Conservation (phyloP, 2,888 invertebrate species). For the Diarsia mendica region DNA sequence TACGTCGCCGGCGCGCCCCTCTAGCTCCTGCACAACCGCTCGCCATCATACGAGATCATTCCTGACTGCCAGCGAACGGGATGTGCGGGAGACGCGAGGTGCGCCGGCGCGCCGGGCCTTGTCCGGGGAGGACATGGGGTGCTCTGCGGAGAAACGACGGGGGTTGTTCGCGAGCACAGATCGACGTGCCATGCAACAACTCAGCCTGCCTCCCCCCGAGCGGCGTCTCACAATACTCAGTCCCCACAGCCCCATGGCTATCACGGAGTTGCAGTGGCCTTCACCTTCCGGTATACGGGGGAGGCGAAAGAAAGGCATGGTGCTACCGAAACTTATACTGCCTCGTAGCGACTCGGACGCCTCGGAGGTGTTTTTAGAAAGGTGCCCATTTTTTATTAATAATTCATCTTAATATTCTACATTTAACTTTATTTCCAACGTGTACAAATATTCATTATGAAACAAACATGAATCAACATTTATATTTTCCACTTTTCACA, state of each 20-base stretch:
- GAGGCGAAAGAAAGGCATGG: conserved; percentile 93
- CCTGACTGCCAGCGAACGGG: conserved; percentile 92
- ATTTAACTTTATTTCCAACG: neutral
- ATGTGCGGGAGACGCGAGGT: conserved; percentile 92
- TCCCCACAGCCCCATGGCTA: conserved; percentile 94
- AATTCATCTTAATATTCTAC: conserved; percentile 33
- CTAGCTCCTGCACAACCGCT: conserved; percentile 87
- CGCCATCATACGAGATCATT: conserved; percentile 91
- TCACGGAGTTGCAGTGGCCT: conserved; percentile 92
- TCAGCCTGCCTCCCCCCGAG: conserved; percentile 93
- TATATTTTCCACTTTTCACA: neutral
- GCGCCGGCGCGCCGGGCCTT: conserved; percentile 91
- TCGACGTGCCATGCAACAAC: conserved; percentile 91
- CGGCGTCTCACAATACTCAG: conserved; percentile 94
- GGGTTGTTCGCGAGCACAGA: conserved; percentile 93
- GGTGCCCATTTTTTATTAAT: conserved; percentile 81
- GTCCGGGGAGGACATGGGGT: conserved; percentile 91
- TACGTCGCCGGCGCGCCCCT: conserved; percentile 88
- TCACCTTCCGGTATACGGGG: conserved; percentile 90
- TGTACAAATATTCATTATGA: neutral
- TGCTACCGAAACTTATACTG: conserved; percentile 93
- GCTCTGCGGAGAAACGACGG: conserved; percentile 92
- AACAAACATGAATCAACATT: conserved; percentile 1
- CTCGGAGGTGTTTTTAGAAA: conserved; percentile 92
- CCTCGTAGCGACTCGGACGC: conserved; percentile 94